A percentile compares a stretch with the other conserved stretches of the same genome.
phyloP scores from a whole-genome alignment of 2,888 invertebrate species.

The Torymus tubicola region DNA sequence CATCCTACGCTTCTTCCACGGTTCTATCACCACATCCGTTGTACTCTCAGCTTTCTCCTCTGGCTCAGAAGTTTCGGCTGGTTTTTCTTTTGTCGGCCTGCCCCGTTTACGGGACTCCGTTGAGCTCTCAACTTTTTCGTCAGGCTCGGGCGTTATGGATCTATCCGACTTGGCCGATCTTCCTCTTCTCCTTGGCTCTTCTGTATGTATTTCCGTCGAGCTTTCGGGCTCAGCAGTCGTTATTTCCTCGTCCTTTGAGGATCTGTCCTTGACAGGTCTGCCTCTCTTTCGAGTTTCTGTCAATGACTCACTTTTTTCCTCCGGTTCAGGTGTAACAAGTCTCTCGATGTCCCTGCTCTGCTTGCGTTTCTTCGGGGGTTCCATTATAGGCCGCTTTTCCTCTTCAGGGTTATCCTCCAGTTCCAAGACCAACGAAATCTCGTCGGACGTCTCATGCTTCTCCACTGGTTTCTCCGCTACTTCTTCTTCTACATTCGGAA shows the following conservation, averaged over 20 bases:
- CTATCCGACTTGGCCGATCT: not conserved
- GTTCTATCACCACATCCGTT: not conserved
- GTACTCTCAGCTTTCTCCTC: not conserved
- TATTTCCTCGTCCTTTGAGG: not conserved
- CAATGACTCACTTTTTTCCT: not conserved
- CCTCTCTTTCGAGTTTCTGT: not conserved
- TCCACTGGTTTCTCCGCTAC: conserved; percentile 2
- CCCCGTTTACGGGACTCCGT: too few species aligned
- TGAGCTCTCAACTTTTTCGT: not conserved
- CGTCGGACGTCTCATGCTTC: not conserved
- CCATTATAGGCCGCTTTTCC: not conserved
- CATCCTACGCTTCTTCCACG: not conserved
- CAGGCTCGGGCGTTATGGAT: not conserved
- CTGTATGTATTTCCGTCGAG: not conserved
- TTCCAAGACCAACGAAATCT: not conserved
- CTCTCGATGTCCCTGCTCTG: not conserved
- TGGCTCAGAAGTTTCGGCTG: not conserved
- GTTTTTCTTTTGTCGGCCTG: too few species aligned
- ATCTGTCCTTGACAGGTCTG: not conserved
- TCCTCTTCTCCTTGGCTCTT: not conserved
- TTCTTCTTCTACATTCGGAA: not conserved
- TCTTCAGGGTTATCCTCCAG: conserved; percentile 2
- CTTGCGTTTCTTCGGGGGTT: conserved; percentile 1
- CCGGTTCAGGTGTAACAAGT: not conserved
- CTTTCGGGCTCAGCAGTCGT: not conserved